Conservation (phyloP, 2,888 invertebrate species). For the Ferdinandea cuprea region DNA sequence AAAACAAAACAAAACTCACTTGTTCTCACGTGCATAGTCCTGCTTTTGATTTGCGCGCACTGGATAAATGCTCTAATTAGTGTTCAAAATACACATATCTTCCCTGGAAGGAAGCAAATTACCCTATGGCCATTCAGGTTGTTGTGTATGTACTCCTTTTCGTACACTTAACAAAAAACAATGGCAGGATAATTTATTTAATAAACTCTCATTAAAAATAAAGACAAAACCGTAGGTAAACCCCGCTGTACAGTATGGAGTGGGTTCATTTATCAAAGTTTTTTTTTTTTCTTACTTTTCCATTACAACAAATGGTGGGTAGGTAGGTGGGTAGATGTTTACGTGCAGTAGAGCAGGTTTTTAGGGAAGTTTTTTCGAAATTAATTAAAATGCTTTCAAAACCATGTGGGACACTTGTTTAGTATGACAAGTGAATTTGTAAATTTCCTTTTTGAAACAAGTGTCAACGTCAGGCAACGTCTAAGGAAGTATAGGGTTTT, state of each 20-base stretch:
- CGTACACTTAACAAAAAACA: constrained; percentile 26
- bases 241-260: background rate
- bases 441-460: constrained; percentile 23
- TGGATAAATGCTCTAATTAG: constrained; percentile 48
- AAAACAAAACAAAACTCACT: constrained; percentile 58
- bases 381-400: constrained; percentile 48
- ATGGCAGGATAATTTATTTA: constrained; percentile 16
- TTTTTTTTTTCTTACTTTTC: background rate
- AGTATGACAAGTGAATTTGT: constrained; percentile 10
- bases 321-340: background rate
- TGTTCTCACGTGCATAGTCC: constrained; percentile 24
- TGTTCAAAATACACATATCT: constrained; percentile 4
- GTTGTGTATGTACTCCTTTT: background rate
- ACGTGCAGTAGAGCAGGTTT: background rate
- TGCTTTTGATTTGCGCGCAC: constrained; percentile 51
- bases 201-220: constrained; percentile 18
- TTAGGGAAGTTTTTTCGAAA: constrained; percentile 18
- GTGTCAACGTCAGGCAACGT: constrained; percentile 42
- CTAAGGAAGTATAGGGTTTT: constrained; percentile 12
- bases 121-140: background rate
- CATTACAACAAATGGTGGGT: background rate
- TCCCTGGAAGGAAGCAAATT: background rate
- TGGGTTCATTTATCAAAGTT: constrained; percentile 7
- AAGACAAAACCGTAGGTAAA: background rate
- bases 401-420: constrained; percentile 25